Evolutionary conservation across 2,797 vertebrate genomes (phyloP).

Genomic region (Danionella dracula): DNA sequence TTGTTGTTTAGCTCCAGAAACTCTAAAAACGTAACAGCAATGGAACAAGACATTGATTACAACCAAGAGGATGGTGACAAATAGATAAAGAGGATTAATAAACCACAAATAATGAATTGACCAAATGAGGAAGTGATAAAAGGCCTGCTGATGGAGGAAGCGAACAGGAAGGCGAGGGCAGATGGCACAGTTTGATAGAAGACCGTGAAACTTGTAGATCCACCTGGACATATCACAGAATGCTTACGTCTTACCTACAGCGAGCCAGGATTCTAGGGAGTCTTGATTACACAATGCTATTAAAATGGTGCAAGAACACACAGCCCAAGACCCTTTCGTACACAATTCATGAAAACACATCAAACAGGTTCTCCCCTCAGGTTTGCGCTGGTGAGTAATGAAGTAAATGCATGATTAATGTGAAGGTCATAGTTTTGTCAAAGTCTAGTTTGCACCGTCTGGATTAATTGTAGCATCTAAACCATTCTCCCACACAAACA

Average conservation of each 20-base stretch:
- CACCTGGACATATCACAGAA: constrained; percentile 19
- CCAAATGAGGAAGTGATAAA: constrained; percentile 9
- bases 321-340: too few relatives aligned
- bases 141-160: constrained; percentile 28
- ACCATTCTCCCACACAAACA: constrained; percentile 23
- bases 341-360: too few relatives aligned
- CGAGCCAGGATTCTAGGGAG: neutral
- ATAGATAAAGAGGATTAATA: neutral
- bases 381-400: neutral
- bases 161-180: constrained; percentile 26
- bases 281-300: neutral
- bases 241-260: neutral
- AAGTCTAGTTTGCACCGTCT: constrained; percentile 25
- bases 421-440: constrained; percentile 3
- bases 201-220: constrained; percentile 7
- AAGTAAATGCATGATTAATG: constrained; percentile 5
- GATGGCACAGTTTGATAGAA: constrained; percentile 34
- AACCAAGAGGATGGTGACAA: neutral
- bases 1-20: too few relatives aligned
- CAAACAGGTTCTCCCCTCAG: neutral
- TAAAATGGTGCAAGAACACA: neutral
- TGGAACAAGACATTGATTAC: too few relatives aligned
- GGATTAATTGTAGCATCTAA: constrained; percentile 10
- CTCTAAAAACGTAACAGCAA: too few relatives aligned
- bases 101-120: neutral